Evolutionary conservation across 2,113 vertebrate species (phyloP), one percentile per base, ranked within the genome.

Genomic region (Calidris pugnax): DNA sequence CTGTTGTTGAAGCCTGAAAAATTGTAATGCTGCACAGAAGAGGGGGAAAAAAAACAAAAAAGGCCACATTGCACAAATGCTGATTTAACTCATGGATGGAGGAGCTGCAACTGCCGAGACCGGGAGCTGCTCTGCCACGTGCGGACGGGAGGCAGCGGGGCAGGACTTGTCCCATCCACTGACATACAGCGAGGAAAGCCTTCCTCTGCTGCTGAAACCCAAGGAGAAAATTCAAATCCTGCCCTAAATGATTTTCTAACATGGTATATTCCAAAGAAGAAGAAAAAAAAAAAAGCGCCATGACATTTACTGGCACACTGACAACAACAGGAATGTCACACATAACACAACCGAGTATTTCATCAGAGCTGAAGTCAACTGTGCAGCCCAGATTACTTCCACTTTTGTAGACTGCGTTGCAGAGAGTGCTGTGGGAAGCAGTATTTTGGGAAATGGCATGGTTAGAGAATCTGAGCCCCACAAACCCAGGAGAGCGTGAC

Each of bases 361-460:
- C 72, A 11, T 87, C 39, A 41, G 85, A 90, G 62, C 85, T 95
- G 88, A 93, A 94, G 86, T 90, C 72, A 91, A 45, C 53, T 96
- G 90, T 80, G 74, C 48, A 94, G 88, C 85, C 68, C 69, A 20
- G 73, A 96, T 97, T 92, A 94, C 75, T 97, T 95, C 95, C 84
- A 63, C 81, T 55, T 79, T 39, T 21, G 41, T 71, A 80, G 78
- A 13, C 83, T 53, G 74, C 43, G 16, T 35, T 79, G 91, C 78
- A 81, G 90, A 41, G 48, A 89, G 43, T 62, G 62, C 92, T 91
- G 89, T 64, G 71, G 87, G 66, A 94, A 92, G 86, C 79, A 85
- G 62, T 63, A 85, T 94, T 92, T 94, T 5, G 13, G 47, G 48
- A 87, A 78, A 50, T 0, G 1, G 27, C 85, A 45, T 12, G 24